phyloP scores from a whole-genome alignment of 1,140 invertebrate species.

The Sminthurides bifidus region DNA sequence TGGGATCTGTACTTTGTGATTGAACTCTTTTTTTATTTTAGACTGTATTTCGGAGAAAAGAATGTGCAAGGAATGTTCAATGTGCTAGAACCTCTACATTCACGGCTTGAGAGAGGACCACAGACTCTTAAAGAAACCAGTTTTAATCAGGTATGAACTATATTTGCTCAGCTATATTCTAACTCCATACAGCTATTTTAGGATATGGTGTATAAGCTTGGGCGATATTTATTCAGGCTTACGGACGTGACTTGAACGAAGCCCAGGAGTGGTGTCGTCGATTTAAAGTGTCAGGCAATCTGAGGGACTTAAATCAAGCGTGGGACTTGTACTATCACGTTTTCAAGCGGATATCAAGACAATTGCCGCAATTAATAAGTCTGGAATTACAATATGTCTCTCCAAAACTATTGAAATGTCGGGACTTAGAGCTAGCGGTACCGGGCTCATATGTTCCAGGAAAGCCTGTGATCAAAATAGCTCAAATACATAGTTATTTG shows the following conservation, averaged over 20 bases:
- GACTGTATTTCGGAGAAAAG: conserved; percentile 89
- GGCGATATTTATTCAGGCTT: conserved; percentile 48
- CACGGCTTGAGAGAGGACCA: conserved; percentile 82
- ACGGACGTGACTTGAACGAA: conserved; percentile 83
- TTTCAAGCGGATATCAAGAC: conserved; percentile 84
- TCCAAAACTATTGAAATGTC: conserved; percentile 73
- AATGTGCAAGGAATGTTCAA: conserved; percentile 93
- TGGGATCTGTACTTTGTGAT: neutral
- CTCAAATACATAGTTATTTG: conserved; percentile 64
- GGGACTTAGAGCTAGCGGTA: conserved; percentile 87
- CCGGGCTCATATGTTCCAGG: conserved; percentile 89
- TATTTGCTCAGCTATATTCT: too few species aligned
- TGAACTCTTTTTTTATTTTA: conserved; percentile 40
- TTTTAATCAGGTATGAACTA: conserved; percentile 61
- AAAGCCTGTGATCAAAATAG: conserved; percentile 72
- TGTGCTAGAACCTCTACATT: conserved; percentile 86
- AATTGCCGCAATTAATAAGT: conserved; percentile 78
- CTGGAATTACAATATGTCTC: conserved; percentile 91
- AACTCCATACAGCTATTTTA: conserved; percentile 4
- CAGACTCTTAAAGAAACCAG: conserved; percentile 94
- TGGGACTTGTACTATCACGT: conserved; percentile 99
- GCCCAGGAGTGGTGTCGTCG: conserved; percentile 87
- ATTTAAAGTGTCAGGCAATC: conserved; percentile 70
- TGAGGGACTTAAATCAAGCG: conserved; percentile 78
- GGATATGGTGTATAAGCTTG: neutral